A percentile compares a stretch with the other conserved stretches of the same genome.
Evolutionary conservation across 2,113 vertebrate species (phyloP).

Genomic region (Phaetusa simplex): DNA sequence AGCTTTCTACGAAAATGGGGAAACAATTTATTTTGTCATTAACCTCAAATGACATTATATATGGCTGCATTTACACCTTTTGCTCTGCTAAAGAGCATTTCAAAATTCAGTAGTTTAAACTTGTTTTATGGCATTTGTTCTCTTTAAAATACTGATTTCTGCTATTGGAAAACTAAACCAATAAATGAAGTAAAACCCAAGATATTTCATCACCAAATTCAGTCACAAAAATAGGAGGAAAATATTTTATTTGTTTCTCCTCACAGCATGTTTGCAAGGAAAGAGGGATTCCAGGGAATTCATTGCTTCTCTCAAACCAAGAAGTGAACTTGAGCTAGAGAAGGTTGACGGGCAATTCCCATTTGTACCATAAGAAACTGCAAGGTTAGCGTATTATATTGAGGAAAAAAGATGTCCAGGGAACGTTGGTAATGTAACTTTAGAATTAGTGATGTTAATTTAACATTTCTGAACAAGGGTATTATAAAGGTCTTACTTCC

Average conservation of each 20-base stretch:
- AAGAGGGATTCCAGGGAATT: neutral
- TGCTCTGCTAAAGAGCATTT: conserved; percentile 43
- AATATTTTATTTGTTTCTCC: neutral
- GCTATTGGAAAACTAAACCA: neutral
- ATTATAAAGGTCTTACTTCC: neutral
- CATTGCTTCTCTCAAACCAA: neutral
- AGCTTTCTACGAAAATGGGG: conserved; percentile 52
- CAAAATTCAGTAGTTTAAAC: conserved; percentile 60
- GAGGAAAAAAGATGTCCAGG: neutral
- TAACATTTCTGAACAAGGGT: neutral
- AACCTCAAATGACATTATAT: conserved; percentile 63
- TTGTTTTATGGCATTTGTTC: conserved; percentile 29
- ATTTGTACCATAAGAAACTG: neutral
- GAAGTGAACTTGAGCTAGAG: neutral
- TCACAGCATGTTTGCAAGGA: neutral
- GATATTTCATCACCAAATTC: neutral
- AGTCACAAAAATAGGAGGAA: neutral
- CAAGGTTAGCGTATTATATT: neutral
- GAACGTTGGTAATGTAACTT: neutral
- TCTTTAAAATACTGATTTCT: conserved; percentile 5
- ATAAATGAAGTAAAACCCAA: neutral
- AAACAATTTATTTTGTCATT: conserved; percentile 72
- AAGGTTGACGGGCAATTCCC: neutral
- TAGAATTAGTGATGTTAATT: neutral
- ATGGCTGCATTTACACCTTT: conserved; percentile 54